These are phyloP conservation scores for Tylochromis polylepis DNA, from an alignment of 2,113 vertebrate genomes.

Conservation along the genomic window DNA sequence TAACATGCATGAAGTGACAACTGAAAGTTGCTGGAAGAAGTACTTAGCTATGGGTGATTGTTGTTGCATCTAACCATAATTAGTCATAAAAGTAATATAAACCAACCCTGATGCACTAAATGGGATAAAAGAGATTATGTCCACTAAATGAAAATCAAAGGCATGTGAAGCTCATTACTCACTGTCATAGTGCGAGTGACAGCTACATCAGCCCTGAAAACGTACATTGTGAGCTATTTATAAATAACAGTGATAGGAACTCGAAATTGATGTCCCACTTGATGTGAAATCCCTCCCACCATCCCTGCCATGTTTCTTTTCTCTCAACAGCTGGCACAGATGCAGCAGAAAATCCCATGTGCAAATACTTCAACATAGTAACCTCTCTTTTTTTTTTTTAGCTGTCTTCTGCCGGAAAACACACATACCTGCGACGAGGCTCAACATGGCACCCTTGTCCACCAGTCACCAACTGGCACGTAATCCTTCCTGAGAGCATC, in stretches of 20 bases:
- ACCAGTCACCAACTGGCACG: constrained; percentile 15
- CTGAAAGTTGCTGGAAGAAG: not conserved
- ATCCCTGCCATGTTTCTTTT: not conserved
- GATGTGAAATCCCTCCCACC: not conserved
- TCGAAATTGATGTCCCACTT: not conserved
- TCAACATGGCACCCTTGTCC: constrained; percentile 10
- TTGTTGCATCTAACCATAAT: not conserved
- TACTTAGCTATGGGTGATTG: fast-evolving
- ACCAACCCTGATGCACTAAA: not conserved
- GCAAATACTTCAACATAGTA: constrained; percentile 5
- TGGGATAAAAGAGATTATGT: not conserved
- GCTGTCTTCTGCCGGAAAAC: not conserved
- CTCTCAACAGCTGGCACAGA: constrained; percentile 26
- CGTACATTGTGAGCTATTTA: constrained; percentile 21
- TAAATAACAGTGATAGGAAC: constrained; percentile 30
- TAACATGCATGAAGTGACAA: not conserved
- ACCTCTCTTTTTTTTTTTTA: not conserved
- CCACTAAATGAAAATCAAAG: constrained; percentile 32
- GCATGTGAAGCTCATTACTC: constrained; percentile 51
- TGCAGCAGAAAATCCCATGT: constrained; percentile 4
- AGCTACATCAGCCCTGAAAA: constrained; percentile 30
- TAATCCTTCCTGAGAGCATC: not conserved
- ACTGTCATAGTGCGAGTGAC: constrained; percentile 44
- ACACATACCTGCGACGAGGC: not conserved
- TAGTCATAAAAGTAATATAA: not conserved